Conservation (phyloP, 2,113 vertebrate genomes). For the Pyxicephalus adspersus region DNA sequence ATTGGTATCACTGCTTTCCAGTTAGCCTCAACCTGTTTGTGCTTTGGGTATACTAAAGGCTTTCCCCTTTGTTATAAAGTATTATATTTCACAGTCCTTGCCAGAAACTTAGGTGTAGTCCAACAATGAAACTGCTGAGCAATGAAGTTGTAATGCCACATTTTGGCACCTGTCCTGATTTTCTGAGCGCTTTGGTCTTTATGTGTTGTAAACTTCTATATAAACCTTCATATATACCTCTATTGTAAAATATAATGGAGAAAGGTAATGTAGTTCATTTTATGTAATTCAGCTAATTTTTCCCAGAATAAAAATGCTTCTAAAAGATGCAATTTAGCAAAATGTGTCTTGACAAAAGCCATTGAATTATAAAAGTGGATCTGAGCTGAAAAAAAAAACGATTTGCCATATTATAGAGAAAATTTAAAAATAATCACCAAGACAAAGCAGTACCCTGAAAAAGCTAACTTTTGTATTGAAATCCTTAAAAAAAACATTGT, state of each 20-base stretch:
- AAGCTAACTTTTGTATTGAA: too few relatives aligned
- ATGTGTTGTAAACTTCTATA: background rate
- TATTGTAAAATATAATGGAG: background rate
- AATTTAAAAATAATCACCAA: too few relatives aligned
- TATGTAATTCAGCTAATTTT: background rate
- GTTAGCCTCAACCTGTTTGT: background rate
- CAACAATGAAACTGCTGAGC: conserved; percentile 36
- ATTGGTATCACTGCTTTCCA: background rate
- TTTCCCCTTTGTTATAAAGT: background rate
- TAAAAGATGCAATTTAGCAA: background rate
- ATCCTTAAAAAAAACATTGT: too few relatives aligned
- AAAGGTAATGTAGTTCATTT: background rate
- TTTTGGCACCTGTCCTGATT: conserved; percentile 20
- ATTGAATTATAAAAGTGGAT: too few relatives aligned
- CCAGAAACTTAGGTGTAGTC: conserved; percentile 30
- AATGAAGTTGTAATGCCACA: background rate
- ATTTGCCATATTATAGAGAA: too few relatives aligned
- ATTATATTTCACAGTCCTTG: conserved; percentile 1
- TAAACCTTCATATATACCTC: background rate
- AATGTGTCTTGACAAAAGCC: too few relatives aligned
- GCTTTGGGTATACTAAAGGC: background rate
- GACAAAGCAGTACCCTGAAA: too few relatives aligned
- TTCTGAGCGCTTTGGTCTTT: background rate
- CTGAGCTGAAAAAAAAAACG: too few relatives aligned
- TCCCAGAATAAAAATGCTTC: background rate